phyloP scores from a whole-genome alignment of 2,113 vertebrate species.

The Myrmophylax atrothorax region DNA sequence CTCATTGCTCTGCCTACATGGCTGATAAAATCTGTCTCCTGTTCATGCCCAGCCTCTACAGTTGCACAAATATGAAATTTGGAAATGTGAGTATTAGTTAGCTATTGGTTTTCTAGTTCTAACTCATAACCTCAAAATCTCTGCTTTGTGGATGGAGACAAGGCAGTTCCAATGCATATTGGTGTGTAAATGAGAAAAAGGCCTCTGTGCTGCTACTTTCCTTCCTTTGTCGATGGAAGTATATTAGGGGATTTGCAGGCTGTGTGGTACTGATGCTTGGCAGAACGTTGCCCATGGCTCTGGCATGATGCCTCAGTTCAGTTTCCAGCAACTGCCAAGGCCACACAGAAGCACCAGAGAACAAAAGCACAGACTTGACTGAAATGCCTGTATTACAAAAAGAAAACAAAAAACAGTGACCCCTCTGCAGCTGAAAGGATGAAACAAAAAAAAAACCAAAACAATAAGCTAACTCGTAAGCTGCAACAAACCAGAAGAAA shows the following conservation, averaged over 20 bases:
- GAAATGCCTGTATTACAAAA: slow-evolving; percentile 1
- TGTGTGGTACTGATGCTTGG: not conserved
- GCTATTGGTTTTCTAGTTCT: not conserved
- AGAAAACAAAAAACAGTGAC: not conserved
- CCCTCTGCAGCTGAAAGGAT: not conserved
- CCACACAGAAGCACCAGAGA: not conserved
- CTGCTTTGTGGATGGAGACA: not conserved
- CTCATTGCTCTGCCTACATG: not conserved
- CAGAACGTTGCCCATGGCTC: not conserved
- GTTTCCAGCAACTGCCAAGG: not conserved
- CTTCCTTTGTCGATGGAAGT: not conserved
- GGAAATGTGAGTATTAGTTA: not conserved
- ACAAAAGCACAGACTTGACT: slow-evolving; percentile 27
- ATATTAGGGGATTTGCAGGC: not conserved
- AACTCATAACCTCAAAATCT: not conserved
- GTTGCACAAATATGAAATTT: not conserved
- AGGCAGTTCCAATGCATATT: not conserved
- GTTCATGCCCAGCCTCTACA: not conserved
- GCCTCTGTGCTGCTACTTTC: not conserved
- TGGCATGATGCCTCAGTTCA: not conserved
- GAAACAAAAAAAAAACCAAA: not conserved
- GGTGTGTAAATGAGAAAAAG: not conserved
- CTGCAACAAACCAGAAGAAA: not conserved
- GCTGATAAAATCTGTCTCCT: not conserved
- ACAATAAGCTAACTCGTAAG: not conserved